Evolutionary conservation across 1,140 invertebrate genomes (phyloP).

Genomic region (Aradophagus sp.): DNA sequence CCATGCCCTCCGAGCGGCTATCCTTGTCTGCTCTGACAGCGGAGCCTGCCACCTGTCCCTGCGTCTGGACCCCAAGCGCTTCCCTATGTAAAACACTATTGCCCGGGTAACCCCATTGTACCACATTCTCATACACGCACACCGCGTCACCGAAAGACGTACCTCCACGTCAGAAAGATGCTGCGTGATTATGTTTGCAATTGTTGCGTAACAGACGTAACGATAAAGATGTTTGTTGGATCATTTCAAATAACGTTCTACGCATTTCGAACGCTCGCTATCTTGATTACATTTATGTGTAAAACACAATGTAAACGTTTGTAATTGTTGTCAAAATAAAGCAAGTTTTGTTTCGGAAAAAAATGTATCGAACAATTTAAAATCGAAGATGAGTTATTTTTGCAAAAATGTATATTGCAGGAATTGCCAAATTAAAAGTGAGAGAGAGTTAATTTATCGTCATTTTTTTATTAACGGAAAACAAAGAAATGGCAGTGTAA

Average conservation of each 20-base stretch:
- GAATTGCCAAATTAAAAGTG: too few species aligned
- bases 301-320: too few species aligned
- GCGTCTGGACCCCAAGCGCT: conserved; percentile 65
- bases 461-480: too few species aligned
- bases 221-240: conserved; percentile 26
- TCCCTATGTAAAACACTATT: conserved; percentile 71
- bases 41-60: conserved; percentile 71
- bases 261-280: too few species aligned
- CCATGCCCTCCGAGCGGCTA: conserved; percentile 66
- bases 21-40: conserved; percentile 41
- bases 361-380: background rate
- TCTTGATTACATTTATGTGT: too few species aligned
- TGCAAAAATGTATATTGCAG: too few species aligned
- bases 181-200: conserved; percentile 45
- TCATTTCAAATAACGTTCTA: conserved; percentile 8
- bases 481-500: too few species aligned
- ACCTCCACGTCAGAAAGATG: conserved; percentile 38
- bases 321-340: too few species aligned
- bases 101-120: conserved; percentile 61
- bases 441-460: too few species aligned
- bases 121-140: conserved; percentile 43
- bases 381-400: too few species aligned
- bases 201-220: conserved; percentile 36
- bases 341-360: too few species aligned
- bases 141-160: conserved; percentile 16